A percentile compares a stretch with the other conserved stretches of the same genome.
phyloP scores from a whole-genome alignment of 2,888 invertebrate species.

The Spodoptera littoralis region DNA sequence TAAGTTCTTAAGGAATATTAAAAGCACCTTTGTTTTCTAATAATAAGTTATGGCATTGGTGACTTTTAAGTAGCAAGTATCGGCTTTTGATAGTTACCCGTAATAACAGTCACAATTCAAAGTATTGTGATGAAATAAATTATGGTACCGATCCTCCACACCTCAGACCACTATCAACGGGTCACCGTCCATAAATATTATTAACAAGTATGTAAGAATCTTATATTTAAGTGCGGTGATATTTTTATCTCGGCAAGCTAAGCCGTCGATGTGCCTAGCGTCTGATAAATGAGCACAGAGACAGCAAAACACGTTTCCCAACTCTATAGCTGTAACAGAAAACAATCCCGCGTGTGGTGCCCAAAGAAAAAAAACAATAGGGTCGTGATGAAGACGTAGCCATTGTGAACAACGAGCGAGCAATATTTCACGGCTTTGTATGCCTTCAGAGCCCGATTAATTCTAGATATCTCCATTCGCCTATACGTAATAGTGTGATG shows the following conservation, averaged over 20 bases:
- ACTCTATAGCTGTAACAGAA: slow-evolving; percentile 80
- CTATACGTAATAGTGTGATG: slow-evolving; percentile 84
- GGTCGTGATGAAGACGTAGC: slow-evolving; percentile 88
- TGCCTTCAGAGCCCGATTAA: slow-evolving; percentile 86
- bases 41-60: not conserved
- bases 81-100: not conserved
- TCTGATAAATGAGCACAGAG: slow-evolving; percentile 78
- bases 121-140: slow-evolving; percentile 41
- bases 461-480: slow-evolving; percentile 88
- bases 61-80: not conserved
- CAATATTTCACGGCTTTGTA: slow-evolving; percentile 88
- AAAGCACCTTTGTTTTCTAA: too few species aligned
- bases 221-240: slow-evolving; percentile 58
- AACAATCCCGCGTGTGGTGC: slow-evolving; percentile 84
- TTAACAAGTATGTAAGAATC: slow-evolving; percentile 59
- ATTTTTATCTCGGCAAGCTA: slow-evolving; percentile 65
- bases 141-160: slow-evolving; percentile 32
- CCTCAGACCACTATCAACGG: slow-evolving; percentile 42
- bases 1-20: too few species aligned
- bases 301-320: slow-evolving; percentile 82
- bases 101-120: slow-evolving; percentile 12
- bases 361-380: slow-evolving; percentile 86
- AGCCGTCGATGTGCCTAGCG: slow-evolving; percentile 60
- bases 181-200: slow-evolving; percentile 58
- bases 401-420: slow-evolving; percentile 87